phyloP scores from a whole-genome alignment of 2,888 invertebrate species.

The Elegia similella region DNA sequence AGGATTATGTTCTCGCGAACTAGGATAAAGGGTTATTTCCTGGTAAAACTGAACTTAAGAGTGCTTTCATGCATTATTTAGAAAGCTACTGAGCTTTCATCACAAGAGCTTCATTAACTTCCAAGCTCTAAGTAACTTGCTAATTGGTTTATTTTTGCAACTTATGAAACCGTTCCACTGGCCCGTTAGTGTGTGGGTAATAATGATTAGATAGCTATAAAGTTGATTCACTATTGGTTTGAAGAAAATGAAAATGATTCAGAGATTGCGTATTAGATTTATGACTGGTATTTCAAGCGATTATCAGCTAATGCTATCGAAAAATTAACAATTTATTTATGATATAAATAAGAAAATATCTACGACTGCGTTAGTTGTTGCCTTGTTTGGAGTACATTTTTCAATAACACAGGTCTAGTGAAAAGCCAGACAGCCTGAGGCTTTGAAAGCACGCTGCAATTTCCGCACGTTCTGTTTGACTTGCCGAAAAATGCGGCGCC shows the following conservation, averaged over 20 bases:
- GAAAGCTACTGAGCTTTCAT: background rate
- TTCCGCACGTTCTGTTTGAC: too few relatives aligned
- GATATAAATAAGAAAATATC: too few relatives aligned
- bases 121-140: constrained; percentile 10
- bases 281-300: background rate
- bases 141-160: constrained; percentile 27
- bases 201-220: constrained; percentile 2
- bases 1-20: too few relatives aligned
- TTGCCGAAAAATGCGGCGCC: too few relatives aligned
- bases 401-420: too few relatives aligned
- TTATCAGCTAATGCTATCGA: too few relatives aligned
- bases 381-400: too few relatives aligned
- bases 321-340: too few relatives aligned
- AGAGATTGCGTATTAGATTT: background rate
- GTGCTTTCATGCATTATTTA: background rate
- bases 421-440: too few relatives aligned
- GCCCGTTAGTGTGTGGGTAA: constrained; percentile 6
- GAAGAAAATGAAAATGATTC: background rate
- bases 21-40: background rate
- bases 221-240: background rate
- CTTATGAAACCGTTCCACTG: constrained; percentile 17
- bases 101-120: constrained; percentile 2
- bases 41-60: background rate
- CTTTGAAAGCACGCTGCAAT: too few relatives aligned
- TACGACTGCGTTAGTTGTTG: too few relatives aligned